Base-by-base conservation (phyloP, 2,888 invertebrate genomes). In the Coelinius sp. region DNA sequence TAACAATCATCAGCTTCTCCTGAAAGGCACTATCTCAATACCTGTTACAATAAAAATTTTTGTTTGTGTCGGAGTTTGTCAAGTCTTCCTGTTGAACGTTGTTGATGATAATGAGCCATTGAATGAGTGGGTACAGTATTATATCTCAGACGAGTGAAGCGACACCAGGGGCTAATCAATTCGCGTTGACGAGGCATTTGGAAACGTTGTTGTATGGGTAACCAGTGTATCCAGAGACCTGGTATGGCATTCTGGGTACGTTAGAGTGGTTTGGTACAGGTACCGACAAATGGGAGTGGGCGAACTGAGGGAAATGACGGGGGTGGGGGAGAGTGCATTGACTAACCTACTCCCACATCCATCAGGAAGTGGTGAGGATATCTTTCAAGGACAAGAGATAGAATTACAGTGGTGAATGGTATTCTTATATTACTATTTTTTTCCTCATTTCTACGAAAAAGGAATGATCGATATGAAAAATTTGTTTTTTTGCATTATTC, bases 121-220 rank as follows among this genome's bases (percentile, higher is more conserved):
- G 59, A 35, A 20, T 31, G 31, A 31, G 31, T 59, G 59, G 17
- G 35, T 17, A 59, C 35, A 59, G 59, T 59, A 31, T 59, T 59
- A 59, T 31, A 31, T 59, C 31, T 31, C 59, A 59, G 22, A 31
- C 59, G 59, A 59, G 59, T 59, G 31, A 59, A 59, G 59, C 59
- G 59, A 59, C 59, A 59, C 59, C 59, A 31, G 59, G 46, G 46
- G 31, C 59, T 59, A 59, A 59, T 59, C 59, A 59, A 59, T 59
- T 59, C 35, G 59, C 59, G 59, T 59, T 59, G 59, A 59, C 59
- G 59, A 59, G 59, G 14, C 35, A 53, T 53, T 53, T 35, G 8
- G 7, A 59, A 4, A 49, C 46, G 59, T 17, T 59, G 31, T 59
- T 31, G 59, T 14, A 59, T 12, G 8, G 20, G 31, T 7, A 25